Conservation (phyloP, 2,113 vertebrate species). For the Cisticola juncidis region DNA sequence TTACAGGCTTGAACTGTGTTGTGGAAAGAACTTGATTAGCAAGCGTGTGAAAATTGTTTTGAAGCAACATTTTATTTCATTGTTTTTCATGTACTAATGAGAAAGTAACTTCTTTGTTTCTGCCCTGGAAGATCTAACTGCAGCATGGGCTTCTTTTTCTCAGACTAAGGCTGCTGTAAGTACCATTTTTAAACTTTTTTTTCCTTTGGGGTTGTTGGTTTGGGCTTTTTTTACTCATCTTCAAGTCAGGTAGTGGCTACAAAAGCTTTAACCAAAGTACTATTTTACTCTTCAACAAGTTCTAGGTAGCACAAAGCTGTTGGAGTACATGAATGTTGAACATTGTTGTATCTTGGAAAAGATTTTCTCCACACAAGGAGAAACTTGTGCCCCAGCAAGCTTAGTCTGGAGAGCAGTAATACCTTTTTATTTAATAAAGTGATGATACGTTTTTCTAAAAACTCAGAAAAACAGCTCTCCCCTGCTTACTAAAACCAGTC, state of each 20-base stretch:
- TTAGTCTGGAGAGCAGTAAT: background rate
- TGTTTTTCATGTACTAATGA: slow-evolving; percentile 19
- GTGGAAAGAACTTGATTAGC: background rate
- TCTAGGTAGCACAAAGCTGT: background rate
- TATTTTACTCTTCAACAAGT: background rate
- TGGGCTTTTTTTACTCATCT: background rate
- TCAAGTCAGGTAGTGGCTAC: background rate
- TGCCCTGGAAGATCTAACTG: slow-evolving; percentile 75
- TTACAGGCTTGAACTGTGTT: background rate
- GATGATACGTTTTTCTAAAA: background rate
- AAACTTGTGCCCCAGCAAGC: background rate
- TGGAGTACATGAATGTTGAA: background rate
- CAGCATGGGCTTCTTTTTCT: slow-evolving; percentile 83
- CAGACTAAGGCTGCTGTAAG: slow-evolving; percentile 94
- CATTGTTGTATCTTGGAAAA: background rate
- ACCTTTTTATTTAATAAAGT: background rate
- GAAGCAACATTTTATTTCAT: background rate
- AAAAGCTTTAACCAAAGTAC: background rate
- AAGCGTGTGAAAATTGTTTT: background rate
- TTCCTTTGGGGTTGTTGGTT: background rate
- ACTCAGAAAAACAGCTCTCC: background rate
- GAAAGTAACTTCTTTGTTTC: slow-evolving; percentile 11
- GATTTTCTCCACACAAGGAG: background rate
- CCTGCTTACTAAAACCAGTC: background rate
- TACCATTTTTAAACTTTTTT: slow-evolving; percentile 19